Evolutionary conservation across 2,113 vertebrate species (phyloP).

Genomic region (Paradisaea rubra): DNA sequence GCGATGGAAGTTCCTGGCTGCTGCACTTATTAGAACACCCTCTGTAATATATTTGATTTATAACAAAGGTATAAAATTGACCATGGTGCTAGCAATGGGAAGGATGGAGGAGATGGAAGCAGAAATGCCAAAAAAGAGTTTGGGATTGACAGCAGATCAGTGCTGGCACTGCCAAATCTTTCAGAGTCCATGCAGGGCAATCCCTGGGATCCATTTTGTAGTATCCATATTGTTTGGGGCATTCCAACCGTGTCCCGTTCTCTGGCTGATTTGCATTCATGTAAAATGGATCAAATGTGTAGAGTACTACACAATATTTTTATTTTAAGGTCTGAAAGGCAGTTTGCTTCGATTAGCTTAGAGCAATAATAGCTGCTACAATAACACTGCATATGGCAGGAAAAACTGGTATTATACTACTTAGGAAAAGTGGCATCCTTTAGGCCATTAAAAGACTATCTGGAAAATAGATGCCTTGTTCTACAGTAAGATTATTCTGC

Average conservation of each 20-base stretch:
- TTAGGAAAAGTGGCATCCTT: neutral
- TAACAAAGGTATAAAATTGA: accelerated
- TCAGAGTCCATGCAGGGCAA: neutral
- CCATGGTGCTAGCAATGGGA: neutral
- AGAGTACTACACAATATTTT: neutral
- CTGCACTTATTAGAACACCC: neutral
- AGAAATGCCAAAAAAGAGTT: neutral
- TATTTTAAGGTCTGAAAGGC: neutral
- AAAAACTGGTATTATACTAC: neutral
- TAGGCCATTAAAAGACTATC: neutral
- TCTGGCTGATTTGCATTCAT: neutral
- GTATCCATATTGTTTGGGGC: neutral
- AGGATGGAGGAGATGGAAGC: neutral
- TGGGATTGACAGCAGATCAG: neutral
- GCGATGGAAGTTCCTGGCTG: neutral
- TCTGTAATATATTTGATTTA: neutral
- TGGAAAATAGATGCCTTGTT: neutral
- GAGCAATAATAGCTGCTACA: neutral
- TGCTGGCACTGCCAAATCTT: neutral
- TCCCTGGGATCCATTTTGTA: neutral
- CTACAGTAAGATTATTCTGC: neutral
- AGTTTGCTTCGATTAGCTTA: neutral
- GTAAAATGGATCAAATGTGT: neutral
- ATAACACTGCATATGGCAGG: neutral
- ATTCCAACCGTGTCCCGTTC: neutral